These are phyloP conservation scores for Cyphomyrmex costatus DNA, from an alignment of 1,140 invertebrate species.

Conservation along the genomic window DNA sequence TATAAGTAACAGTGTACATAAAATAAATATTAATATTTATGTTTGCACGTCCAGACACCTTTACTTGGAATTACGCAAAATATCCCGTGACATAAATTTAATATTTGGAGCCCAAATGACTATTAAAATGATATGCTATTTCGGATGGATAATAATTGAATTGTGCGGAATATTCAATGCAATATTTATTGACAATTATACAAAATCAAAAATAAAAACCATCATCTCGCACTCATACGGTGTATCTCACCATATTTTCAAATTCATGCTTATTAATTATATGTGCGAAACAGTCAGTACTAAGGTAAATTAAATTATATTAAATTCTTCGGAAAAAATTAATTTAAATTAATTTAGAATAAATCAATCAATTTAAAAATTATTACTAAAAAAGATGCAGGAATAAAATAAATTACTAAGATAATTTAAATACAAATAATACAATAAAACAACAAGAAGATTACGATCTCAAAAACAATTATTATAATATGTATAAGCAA, in stretches of 20 bases:
- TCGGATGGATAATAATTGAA: not conserved
- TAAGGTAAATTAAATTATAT: constrained; percentile 15
- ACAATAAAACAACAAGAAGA: too few relatives aligned
- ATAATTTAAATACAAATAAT: too few relatives aligned
- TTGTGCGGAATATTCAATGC: not conserved
- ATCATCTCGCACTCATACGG: too few relatives aligned
- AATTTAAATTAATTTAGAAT: not conserved
- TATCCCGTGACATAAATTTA: constrained; percentile 5
- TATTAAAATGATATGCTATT: constrained; percentile 4
- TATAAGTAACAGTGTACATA: not conserved
- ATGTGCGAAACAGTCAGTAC: not conserved
- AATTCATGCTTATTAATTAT: constrained; percentile 6
- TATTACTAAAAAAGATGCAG: too few relatives aligned
- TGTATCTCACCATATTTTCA: not conserved
- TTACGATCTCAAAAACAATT: too few relatives aligned
- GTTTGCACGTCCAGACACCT: constrained; percentile 3
- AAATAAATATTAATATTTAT: not conserved
- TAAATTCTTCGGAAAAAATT: not conserved
- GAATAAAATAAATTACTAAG: too few relatives aligned
- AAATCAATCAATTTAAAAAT: not conserved
- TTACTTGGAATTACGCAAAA: constrained; percentile 26
- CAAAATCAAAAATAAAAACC: not conserved
- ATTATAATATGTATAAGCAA: too few relatives aligned
- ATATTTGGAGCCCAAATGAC: constrained; percentile 39
- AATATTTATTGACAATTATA: not conserved